Percentiles rank a stretch among this genome's conserved stretches.
These are phyloP conservation scores for Alectura lathami DNA, from an alignment of 2,113 vertebrate species.

Conservation along the genomic window DNA sequence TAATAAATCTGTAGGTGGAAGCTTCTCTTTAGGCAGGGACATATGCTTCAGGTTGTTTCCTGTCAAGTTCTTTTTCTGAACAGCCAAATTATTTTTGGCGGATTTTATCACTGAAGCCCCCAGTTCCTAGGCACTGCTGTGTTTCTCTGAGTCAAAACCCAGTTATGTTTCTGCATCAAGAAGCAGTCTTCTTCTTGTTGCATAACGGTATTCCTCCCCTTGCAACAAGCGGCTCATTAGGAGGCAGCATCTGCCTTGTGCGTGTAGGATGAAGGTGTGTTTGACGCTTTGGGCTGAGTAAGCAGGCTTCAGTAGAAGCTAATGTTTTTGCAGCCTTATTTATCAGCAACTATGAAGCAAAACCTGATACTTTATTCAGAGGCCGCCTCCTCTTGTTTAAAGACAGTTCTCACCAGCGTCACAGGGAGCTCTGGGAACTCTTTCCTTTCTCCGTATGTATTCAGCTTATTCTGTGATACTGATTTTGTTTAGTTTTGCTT, in stretches of 20 bases:
- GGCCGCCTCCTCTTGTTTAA: constrained; percentile 26
- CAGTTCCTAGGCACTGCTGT: not conserved
- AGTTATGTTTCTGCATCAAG: constrained; percentile 31
- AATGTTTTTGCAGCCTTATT: constrained; percentile 55
- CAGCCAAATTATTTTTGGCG: constrained; percentile 15
- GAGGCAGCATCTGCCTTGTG: constrained; percentile 58
- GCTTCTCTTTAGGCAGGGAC: not conserved
- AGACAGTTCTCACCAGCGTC: constrained; percentile 34
- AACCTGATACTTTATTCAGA: constrained; percentile 37
- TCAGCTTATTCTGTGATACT: not conserved
- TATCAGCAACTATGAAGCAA: constrained; percentile 63
- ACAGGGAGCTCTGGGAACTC: constrained; percentile 35
- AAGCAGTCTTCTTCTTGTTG: constrained; percentile 1
- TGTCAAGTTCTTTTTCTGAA: not conserved
- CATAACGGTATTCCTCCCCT: constrained; percentile 29
- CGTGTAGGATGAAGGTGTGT: constrained; percentile 65
- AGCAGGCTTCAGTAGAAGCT: constrained; percentile 50
- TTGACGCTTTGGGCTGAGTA: constrained; percentile 62
- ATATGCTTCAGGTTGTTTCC: constrained; percentile 24
- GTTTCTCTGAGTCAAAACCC: constrained; percentile 36
- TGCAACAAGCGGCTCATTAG: constrained; percentile 45
- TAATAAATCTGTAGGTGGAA: not conserved
- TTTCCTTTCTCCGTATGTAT: constrained; percentile 35
- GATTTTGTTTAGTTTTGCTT: not conserved
- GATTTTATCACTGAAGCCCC: not conserved